These are phyloP conservation scores for Ictalurus punctatus DNA, from an alignment of 2,113 vertebrate genomes.

Conservation along the genomic window DNA sequence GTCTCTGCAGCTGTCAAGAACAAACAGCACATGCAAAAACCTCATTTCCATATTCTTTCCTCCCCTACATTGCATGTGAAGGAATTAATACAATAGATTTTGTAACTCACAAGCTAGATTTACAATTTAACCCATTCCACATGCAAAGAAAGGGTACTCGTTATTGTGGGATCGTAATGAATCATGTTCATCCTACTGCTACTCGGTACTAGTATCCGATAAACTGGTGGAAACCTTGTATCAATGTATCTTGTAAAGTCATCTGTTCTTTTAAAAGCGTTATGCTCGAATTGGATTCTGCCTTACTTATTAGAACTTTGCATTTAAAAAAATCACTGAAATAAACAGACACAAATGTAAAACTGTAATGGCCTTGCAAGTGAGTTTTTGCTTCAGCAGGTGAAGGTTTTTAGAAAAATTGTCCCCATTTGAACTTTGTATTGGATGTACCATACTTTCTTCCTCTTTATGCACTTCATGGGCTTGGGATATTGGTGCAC, in stretches of 20 bases:
- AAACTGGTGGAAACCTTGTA: neutral
- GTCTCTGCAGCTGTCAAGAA: neutral
- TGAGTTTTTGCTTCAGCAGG: neutral
- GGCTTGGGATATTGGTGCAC: neutral
- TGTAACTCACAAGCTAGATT: neutral
- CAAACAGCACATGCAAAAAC: neutral
- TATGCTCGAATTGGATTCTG: neutral
- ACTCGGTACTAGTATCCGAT: neutral
- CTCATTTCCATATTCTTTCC: neutral
- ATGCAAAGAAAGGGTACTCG: neutral
- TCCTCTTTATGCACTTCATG: neutral
- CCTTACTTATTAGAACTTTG: neutral
- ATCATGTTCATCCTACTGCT: neutral
- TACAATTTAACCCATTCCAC: neutral
- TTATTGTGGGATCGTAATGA: neutral
- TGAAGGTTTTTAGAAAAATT: neutral
- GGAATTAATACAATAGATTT: neutral
- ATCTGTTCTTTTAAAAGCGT: neutral
- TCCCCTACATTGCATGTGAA: neutral
- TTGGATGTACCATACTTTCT: neutral
- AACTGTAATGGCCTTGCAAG: neutral
- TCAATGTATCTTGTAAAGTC: neutral
- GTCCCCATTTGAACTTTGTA: neutral
- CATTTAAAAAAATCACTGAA: neutral
- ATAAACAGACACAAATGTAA: neutral